Base-by-base conservation (phyloP, 2,797 vertebrate genomes). In the Balearica regulorum region DNA sequence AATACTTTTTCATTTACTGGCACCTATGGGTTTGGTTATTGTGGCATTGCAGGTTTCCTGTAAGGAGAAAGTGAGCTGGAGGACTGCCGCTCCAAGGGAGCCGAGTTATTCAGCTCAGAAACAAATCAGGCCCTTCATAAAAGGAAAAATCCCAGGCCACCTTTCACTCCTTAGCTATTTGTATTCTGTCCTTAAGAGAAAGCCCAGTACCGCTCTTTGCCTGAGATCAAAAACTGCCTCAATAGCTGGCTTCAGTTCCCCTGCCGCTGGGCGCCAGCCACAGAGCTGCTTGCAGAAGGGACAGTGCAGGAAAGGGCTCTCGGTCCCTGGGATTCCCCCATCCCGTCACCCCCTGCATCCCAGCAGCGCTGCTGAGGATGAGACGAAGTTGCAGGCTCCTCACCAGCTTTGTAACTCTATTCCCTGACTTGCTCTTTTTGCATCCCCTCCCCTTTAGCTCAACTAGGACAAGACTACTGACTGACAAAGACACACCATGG, bases 151-250 rank as follows among this genome's bases (percentile, higher is more conserved):
- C 80, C 43, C 82, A 91, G 82, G 79, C 87, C 69, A 91, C 82
- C 79, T 96, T 96, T 96, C 87, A 93, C 83, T 95, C 83, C 57
- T 83, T 60, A 68, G 82, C 87, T 83, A 88, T 96, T 96, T 90
- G 77, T 95, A 90, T 95, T 93, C 89, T 76, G 61, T 91, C 61
- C 61, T 91, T 92, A 94, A 51, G 33, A 96, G 82, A 85, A 94
- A 92, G 87, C 76, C 53, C 75, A 83, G 78, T 46, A 54, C 68
- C 12, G 5, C 92, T 86, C 69, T 91, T 83, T 94, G 91, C 94
- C 49, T 54, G 37, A 71, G 91, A 90, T 91, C 64, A 96, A 85
- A 96, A 87, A 80, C 10, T 44, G 84, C 57, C 71, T 96, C 84
- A 93, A 89, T 93, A 86, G 91, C 69, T 93, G 94, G 87, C 96